Evolutionary conservation across 2,888 invertebrate genomes (phyloP).

Genomic region (Meteorus colon): DNA sequence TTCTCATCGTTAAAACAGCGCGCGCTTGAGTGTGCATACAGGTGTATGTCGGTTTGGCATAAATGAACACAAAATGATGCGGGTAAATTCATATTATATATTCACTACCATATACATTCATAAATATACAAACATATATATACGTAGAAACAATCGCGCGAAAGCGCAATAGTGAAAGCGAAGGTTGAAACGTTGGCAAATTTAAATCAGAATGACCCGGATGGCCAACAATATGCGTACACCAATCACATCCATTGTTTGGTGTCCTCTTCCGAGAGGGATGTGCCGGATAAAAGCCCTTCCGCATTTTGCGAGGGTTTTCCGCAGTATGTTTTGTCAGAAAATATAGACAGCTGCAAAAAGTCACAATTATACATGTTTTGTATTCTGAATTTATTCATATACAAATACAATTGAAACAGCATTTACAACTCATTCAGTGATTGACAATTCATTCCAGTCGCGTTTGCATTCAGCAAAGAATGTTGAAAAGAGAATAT

Average conservation of each 20-base stretch:
- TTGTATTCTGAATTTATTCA: neutral
- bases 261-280: constrained; percentile 47
- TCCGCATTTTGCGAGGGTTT: constrained; percentile 51
- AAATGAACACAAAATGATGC: constrained; percentile 39
- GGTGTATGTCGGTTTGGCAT: constrained; percentile 48
- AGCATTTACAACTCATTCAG: neutral
- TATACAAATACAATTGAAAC: neutral
- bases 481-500: no score
- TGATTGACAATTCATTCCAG: neutral
- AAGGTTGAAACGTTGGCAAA: constrained; percentile 56
- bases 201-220: constrained; percentile 70
- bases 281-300: constrained; percentile 48
- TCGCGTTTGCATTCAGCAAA: neutral
- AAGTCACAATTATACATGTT: constrained; percentile 28
- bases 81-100: no score
- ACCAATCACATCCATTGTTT: constrained; percentile 62
- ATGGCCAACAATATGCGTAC: constrained; percentile 63
- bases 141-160: constrained; percentile 6
- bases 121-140: constrained; percentile 11
- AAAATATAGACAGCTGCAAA: constrained; percentile 21
- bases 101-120: neutral
- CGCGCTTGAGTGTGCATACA: no score
- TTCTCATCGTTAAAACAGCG: constrained; percentile 48
- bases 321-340: constrained; percentile 38
- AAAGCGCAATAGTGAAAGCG: constrained; percentile 23